Evolutionary conservation across 2,113 vertebrate genomes (phyloP), one percentile per base, ranked within the genome.

Genomic region (Craseonycteris thonglongyai): DNA sequence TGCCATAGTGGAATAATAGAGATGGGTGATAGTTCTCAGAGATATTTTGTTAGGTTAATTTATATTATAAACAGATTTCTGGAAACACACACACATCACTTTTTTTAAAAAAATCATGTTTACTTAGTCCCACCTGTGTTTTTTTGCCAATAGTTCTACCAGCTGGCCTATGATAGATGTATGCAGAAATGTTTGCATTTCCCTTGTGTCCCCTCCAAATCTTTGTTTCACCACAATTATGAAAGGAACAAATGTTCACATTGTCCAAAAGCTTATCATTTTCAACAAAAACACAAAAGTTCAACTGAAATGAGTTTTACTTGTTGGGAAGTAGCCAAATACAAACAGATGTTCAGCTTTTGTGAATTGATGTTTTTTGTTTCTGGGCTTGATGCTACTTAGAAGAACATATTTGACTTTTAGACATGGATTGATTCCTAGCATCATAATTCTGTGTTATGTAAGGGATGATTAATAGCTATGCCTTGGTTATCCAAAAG

Each of bases 171-270:
- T 93, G 84, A 92, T 83, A 94, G 56, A 95, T 88, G 81, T 93
- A 95, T 96, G 38, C 21, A 89, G 61, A 94, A 97, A 78, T 81
- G 75, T 95, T 96, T 95, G 66, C 58, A 85, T 90, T 81, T 97
- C 59, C 42, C 94, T 94, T 90, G 85, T 96, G 71, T 79, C 66
- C 90, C 80, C 76, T 94, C 40, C 49, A 96, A 96, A 95, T 75
- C 90, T 95, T 96, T 95, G 88, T 96, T 97, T 97, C 58, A 80
- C 66, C 84, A 97, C 61, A 95, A 87, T 90, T 85, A 93, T 75
- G 56, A 95, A 84, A 21, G 68, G 54, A 95, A 93, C 81, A 97
- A 95, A 96, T 95, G 66, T 96, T 97, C 92, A 80, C 61, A 90
- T 85, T 95, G 96, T 95, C 30, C 47, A 59, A 90, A 92, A 56